Conservation (phyloP, 2,797 vertebrate genomes). For the Aselliscus stoliczkanus region DNA sequence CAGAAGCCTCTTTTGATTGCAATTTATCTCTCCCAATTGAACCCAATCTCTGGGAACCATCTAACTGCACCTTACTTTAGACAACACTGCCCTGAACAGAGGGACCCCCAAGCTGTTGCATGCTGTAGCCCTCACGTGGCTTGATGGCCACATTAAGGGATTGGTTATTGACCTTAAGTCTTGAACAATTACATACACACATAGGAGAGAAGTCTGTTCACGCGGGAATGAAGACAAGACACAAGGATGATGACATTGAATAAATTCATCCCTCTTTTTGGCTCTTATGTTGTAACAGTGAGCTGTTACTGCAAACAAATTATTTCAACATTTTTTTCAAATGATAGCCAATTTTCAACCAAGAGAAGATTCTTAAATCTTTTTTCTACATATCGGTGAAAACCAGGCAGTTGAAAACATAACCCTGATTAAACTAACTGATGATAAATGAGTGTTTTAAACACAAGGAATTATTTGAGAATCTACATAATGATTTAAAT, state of each 20-base stretch:
- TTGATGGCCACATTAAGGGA: background rate
- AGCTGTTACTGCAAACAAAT: constrained; percentile 60
- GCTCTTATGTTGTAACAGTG: constrained; percentile 48
- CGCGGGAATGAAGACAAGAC: constrained; percentile 18
- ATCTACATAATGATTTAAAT: constrained; percentile 35
- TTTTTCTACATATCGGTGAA: constrained; percentile 4
- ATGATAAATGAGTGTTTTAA: constrained; percentile 59
- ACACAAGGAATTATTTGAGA: constrained; percentile 32
- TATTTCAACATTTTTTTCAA: constrained; percentile 53
- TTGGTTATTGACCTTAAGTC: constrained; percentile 44
- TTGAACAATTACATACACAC: constrained; percentile 48
- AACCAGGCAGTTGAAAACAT: constrained; percentile 56
- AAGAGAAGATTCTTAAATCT: constrained; percentile 42
- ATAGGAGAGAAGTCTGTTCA: constrained; percentile 38
- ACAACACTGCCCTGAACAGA: background rate
- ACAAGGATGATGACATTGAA: constrained; percentile 50
- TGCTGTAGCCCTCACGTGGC: background rate
- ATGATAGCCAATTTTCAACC: constrained; percentile 61
- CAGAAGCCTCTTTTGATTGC: background rate
- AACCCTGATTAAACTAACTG: constrained; percentile 34
- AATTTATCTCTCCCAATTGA: background rate
- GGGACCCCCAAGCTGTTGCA: background rate
- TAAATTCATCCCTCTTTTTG: constrained; percentile 44
- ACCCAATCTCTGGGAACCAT: background rate
- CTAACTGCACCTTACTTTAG: background rate